Evolutionary conservation across 2,113 vertebrate species (phyloP), one percentile per base, ranked within the genome.

Genomic region (Collichthys lucidus): DNA sequence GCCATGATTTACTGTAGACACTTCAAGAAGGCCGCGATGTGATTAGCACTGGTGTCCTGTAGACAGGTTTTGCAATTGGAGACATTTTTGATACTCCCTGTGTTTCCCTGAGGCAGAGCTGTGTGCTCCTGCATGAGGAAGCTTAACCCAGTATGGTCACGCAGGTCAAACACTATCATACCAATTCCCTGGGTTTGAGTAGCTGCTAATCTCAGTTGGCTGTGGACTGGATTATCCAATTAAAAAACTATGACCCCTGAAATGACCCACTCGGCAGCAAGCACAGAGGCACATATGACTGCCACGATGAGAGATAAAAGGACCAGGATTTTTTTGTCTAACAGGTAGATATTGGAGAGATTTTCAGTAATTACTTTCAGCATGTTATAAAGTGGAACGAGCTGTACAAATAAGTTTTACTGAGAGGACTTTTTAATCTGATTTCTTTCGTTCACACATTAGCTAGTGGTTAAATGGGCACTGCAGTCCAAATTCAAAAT

Each of bases 191-290:
- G 31, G 50, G 80, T 83, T 74, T 80, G 67, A 88, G 80, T 74
- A 84, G 76, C 82, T 87, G 82, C 49, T 91, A 89, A 89, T 87
- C 79, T 84, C 70, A 70, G 46, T 62, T 78, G 76, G 64, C 80
- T 88, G 49, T 11, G 88, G 75, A 93, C 73, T 87, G 82, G 86
- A 92, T 92, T 84, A 91, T 90, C 84, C 82, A 87, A 89, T 92
- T 92, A 87, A 91, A 85, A 86, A 89, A 71, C 40, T 17, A 50
- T 77, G 88, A 88, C 77, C 89, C 72, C 49, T 85, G 35, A 78
- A 88, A 78, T 65, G 78, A 86, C 78, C 85, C 69, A 61, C 61
- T 75, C 82, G 73, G 77, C 80, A 79, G 42, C 26, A 24, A 65
- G 42, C 64, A 74, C 66, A 67, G 64, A 64, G 29, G 40, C 71